A percentile compares a stretch with the other conserved stretches of the same genome.
Conservation (phyloP, 1,140 invertebrate species). For the Drosophila equinoxialis region DNA sequence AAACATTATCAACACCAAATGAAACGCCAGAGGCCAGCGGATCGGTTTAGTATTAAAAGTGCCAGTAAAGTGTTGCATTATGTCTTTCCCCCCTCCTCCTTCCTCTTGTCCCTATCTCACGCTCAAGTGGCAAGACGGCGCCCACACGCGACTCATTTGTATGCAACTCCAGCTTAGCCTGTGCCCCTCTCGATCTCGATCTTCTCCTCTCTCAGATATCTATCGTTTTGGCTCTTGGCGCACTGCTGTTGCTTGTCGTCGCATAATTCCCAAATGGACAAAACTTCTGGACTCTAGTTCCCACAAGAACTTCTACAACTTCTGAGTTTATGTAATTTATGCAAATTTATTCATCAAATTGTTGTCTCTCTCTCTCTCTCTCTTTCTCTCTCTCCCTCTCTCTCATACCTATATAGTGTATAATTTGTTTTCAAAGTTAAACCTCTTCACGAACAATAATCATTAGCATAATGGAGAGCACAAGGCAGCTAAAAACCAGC, state of each 20-base stretch:
- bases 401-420: constrained; percentile 35
- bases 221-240: constrained; percentile 67
- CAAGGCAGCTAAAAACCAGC: constrained; percentile 38
- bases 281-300: constrained; percentile 24
- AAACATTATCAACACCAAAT: constrained; percentile 53
- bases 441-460: constrained; percentile 33
- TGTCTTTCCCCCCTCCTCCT: constrained; percentile 25
- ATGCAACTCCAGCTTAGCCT: constrained; percentile 45
- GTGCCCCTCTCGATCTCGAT: constrained; percentile 25
- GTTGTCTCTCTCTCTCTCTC: not conserved
- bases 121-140: constrained; percentile 67
- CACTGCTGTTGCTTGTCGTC: constrained; percentile 64
- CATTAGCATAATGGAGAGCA: constrained; percentile 70
- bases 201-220: constrained; percentile 47
- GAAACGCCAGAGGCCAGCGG: constrained; percentile 1
- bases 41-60: constrained; percentile 5
- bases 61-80: constrained; percentile 37
- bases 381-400: too few relatives aligned
- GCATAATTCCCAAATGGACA: constrained; percentile 26
- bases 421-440: constrained; percentile 65
- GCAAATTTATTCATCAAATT: constrained; percentile 63
- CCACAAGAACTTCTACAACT: constrained; percentile 23
- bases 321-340: constrained; percentile 47
- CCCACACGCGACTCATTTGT: constrained; percentile 72
- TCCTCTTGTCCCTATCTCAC: constrained; percentile 16